These are phyloP conservation scores for Stenodera caucasica DNA, from an alignment of 2,888 invertebrate genomes.

Conservation along the genomic window DNA sequence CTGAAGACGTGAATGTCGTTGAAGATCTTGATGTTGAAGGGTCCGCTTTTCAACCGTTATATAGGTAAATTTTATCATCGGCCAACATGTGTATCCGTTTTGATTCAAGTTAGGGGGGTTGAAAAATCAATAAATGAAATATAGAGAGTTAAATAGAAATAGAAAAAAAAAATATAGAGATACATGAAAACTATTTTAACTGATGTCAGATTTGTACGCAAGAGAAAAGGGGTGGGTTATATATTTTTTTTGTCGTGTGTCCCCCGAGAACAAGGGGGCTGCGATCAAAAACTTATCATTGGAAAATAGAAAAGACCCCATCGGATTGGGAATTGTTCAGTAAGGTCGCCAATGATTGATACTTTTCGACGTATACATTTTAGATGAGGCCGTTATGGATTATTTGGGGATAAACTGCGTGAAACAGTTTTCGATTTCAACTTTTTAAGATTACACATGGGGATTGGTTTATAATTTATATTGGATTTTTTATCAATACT, in stretches of 20 bases:
- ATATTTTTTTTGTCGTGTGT: slow-evolving; percentile 31
- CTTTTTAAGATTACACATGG: slow-evolving; percentile 11
- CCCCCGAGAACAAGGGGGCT: slow-evolving; percentile 40
- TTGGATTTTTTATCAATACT: not conserved
- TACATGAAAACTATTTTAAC: slow-evolving; percentile 51
- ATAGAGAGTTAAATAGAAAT: too few relatives aligned
- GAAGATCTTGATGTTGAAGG: not conserved
- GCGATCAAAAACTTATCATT: slow-evolving; percentile 46
- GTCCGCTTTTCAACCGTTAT: not conserved
- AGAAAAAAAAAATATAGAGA: slow-evolving; percentile 34
- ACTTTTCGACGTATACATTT: slow-evolving; percentile 43
- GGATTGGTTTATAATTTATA: not conserved
- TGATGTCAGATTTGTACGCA: slow-evolving; percentile 44
- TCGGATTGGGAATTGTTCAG: slow-evolving; percentile 33
- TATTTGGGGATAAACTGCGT: slow-evolving; percentile 20
- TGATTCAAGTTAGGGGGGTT: slow-evolving; percentile 20
- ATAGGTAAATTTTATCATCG: slow-evolving; percentile 2
- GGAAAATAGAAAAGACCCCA: slow-evolving; percentile 49
- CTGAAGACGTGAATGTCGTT: not conserved
- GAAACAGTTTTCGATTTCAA: slow-evolving; percentile 15
- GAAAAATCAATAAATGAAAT: slow-evolving; percentile 1
- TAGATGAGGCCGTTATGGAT: slow-evolving; percentile 36
- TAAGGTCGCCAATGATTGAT: slow-evolving; percentile 44
- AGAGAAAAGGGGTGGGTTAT: slow-evolving; percentile 28
- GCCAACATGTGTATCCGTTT: slow-evolving; percentile 24